Base-by-base conservation (phyloP, 2,797 vertebrate species). In the Labroides dimidiatus region DNA sequence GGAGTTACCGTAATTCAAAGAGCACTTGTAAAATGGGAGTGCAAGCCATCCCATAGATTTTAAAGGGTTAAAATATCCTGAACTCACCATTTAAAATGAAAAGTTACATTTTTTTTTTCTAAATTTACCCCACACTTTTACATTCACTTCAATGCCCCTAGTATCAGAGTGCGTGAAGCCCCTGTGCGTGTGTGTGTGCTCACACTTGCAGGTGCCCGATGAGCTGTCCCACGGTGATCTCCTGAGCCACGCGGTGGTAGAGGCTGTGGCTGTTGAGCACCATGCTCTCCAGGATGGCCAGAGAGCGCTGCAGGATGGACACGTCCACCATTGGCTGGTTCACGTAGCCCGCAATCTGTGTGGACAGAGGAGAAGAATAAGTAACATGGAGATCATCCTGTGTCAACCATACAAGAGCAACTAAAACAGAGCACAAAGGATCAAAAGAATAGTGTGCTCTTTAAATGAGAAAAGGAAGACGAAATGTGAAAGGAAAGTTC, bases 131-230 rank as follows among this genome's bases (percentile, higher is more conserved):
- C 48, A 64, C 23, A 65, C 3, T 49, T 10, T 55, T 62, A 80
- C 37, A 66, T 47, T 66, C n/a, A 47, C 37, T 54, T 45, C 30
- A 21, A 57, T n/a, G 41, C 45, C 43, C 73, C 61, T 42, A 33
- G n/a, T 39, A 53, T 79, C 90, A 89, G 85, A 90, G 82, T 47
- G 84, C 85, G 27, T 36, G 72, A 77, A 63, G 78, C 75, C 85
- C 85, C 89, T 87, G 92, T 93, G 91, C 92, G 48, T 91, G 93
- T 90, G 93, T 94, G 92, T 93, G 92, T 93, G 96, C 98, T 98
- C 95, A 99, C 98, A 99, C 97, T 95, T 99, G 97, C 88, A 99
- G 95, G 93, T 99, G 98, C 67, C 96, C 96, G 94, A 98, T 98
- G 90, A 99, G 97, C 85, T 99, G 98, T 78, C 96, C 97, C 82